phyloP scores from a whole-genome alignment of 2,888 invertebrate species.

The Microctonus brassicae region DNA sequence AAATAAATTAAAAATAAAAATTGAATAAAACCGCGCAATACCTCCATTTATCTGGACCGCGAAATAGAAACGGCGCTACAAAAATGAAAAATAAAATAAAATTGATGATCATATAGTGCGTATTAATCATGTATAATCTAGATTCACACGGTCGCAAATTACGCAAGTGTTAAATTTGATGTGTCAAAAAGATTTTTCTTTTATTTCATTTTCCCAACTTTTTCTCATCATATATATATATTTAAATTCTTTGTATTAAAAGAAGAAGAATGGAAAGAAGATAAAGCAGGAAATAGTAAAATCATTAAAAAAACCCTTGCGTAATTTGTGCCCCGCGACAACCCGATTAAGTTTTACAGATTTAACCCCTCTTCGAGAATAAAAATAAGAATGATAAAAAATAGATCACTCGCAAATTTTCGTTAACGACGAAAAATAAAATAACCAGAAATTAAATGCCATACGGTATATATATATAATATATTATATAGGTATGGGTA shows the following conservation, averaged over 20 bases:
- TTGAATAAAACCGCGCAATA: slow-evolving; percentile 10
- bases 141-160: slow-evolving; percentile 1
- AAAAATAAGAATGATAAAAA: slow-evolving; percentile 28
- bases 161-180: not conserved
- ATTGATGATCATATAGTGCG: not conserved
- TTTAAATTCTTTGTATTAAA: not conserved
- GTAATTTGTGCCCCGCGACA: slow-evolving; percentile 53
- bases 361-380: slow-evolving; percentile 54
- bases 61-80: not conserved
- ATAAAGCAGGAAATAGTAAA: slow-evolving; percentile 26
- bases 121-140: slow-evolving; percentile 3
- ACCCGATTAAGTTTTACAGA: slow-evolving; percentile 68
- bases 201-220: not conserved
- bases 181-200: not conserved
- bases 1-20: not conserved
- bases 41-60: slow-evolving; percentile 12
- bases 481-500: not conserved
- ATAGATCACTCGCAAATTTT: slow-evolving; percentile 36
- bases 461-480: slow-evolving; percentile 36
- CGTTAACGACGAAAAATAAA: slow-evolving; percentile 21
- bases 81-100: not conserved
- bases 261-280: not conserved
- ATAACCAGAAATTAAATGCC: slow-evolving; percentile 32
- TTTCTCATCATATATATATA: not conserved
- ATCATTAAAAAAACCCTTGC: slow-evolving; percentile 44